Evolutionary conservation across 92 coral and sea anemone species (phyloP), one percentile per base, ranked within the genome.

Genomic region (Chrysogorgia sp.): DNA sequence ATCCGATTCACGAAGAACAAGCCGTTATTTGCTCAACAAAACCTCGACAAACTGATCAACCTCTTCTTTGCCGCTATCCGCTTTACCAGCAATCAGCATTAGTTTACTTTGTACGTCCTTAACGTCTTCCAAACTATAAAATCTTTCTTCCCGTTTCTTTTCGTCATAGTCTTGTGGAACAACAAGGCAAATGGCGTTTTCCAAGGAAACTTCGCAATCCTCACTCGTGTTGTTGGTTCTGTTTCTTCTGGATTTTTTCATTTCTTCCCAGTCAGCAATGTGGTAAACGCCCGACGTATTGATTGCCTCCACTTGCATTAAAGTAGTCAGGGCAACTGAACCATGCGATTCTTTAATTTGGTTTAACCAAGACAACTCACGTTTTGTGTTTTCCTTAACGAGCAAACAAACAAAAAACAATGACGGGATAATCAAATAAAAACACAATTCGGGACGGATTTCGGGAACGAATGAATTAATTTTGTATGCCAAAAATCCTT

Each of bases 81-180:
- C 88, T 79, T 90, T 92, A 6, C 88, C 97, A 2, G 97, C 96
- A 86, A 92, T 92, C 59, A 92, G 74, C 97, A 92, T 92, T 59
- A 92, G 83, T 82, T 92, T 92, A 70, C 96, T 92, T 66, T 92
- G 97, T 6, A 92, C 75, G 69, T 92, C 97, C 80, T 88, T 92
- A 62, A 92, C 76, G 22, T 84, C 92, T 20, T 92, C 90, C 30
- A 90, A 60, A 20, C 59, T 81, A 74, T 88, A 92, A n/a, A 48
- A 31, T 58, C 65, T 87, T 35, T 62, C 75, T 33, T 49, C 71
- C 9, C 31, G 23, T 33, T n/a, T 0, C 43, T 10, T 84, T 72
- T 43, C 69, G 10, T 26, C 63, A 82, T n/a, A n/a, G 29, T 76
- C 79, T 47, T 45, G 25, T 26, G 60, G 85, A 23, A 40, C 89